Base-by-base conservation (phyloP, 2,113 vertebrate species). In the Phycodurus eques region DNA sequence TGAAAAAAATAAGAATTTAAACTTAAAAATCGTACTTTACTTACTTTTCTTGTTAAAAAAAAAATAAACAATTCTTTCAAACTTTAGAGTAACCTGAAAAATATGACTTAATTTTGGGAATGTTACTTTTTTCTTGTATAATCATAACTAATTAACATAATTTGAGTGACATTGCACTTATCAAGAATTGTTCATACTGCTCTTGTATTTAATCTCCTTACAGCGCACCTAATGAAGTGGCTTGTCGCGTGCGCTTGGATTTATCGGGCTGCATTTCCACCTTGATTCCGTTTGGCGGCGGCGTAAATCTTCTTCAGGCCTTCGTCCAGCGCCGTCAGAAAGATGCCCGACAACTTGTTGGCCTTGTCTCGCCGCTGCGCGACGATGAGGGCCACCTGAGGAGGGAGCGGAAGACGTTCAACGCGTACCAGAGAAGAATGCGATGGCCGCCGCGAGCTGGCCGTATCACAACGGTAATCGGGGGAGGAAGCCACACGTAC, bases 321-420 rank as follows among this genome's bases (percentile, higher is more conserved):
- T 51, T 93, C 91, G 72, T 96, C 95, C 76, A 98, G 91, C 79
- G 95, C 94, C 8, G 87, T 88, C 22, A 97, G 90, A 42, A 88
- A 90, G 88, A 98, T 94, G 80, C 95, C 95, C 74, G 96, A 96
- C 74, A 96, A 83, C 54, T 90, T 94, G 91, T 95, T 95, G 80
- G 86, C 85, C 35, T 78, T 85, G 85, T 96, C 94, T 63, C 95
- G 87, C 67, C 94, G 93, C 89, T 98, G 96, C 33, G 96, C 93
- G 81, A 98, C 92, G 49, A 96, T 91, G 80, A 98, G 89, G 35
- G 95, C 96, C 87, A 97, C 49, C 96, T 98, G 87, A 67, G 70
- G 76, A 75, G 76, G 42, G 20, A 79, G 64, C 11, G 35, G 15
- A 31, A 17, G 1, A 53, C 8, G 39, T 59, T 43, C 0, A 8